A percentile compares a stretch with the other conserved stretches of the same genome.
Evolutionary conservation across 2,888 invertebrate species (phyloP).

Genomic region (Ectropis crepuscularia): DNA sequence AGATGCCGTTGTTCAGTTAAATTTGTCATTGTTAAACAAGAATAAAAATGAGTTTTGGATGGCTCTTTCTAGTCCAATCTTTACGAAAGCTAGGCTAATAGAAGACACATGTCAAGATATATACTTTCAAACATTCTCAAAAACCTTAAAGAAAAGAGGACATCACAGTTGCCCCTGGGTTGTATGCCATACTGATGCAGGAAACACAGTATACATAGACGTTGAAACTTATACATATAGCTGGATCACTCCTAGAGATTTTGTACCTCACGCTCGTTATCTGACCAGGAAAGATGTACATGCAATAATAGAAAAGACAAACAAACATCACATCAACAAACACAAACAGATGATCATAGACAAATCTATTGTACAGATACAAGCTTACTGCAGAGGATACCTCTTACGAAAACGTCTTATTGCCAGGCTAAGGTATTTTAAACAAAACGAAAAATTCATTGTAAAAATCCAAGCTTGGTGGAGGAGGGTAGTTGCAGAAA

Average conservation of each 20-base stretch:
- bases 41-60: conserved; percentile 70
- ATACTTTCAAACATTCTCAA: conserved; percentile 80
- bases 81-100: conserved; percentile 55
- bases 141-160: conserved; percentile 72
- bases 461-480: conserved; percentile 87
- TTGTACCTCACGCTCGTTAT: conserved; percentile 77
- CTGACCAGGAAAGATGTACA: conserved; percentile 75
- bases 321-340: conserved; percentile 73
- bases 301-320: conserved; percentile 71
- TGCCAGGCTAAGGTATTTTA: conserved; percentile 68
- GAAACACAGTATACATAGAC: conserved; percentile 81
- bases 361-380: conserved; percentile 80
- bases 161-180: conserved; percentile 80
- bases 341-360: conserved; percentile 71
- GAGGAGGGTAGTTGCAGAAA: conserved; percentile 79
- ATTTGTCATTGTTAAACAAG: conserved; percentile 72
- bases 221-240: conserved; percentile 79
- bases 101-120: conserved; percentile 71
- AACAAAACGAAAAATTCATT: conserved; percentile 69
- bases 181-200: conserved; percentile 78
- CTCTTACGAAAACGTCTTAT: conserved; percentile 79
- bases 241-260: conserved; percentile 82
- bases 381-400: conserved; percentile 86
- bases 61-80: conserved; percentile 60
- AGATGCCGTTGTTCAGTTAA: conserved; percentile 73